Evolutionary conservation across 2,113 vertebrate species (phyloP).

Genomic region (Pseudorectes ferrugineus): DNA sequence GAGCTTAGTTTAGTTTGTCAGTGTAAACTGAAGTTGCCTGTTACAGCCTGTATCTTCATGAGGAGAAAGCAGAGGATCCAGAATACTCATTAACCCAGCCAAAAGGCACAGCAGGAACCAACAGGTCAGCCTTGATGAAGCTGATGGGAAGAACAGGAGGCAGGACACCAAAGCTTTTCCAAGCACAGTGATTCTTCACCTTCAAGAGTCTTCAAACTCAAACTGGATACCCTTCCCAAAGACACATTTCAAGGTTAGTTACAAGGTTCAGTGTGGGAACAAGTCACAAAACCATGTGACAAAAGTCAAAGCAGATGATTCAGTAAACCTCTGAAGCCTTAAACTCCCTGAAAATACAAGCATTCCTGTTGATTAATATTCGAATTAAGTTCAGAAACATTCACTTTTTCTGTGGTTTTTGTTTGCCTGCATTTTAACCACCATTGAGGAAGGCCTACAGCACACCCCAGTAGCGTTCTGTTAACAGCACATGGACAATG

Average conservation of each 20-base stretch:
- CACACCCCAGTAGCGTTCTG: neutral
- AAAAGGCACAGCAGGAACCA: neutral
- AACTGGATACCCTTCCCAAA: neutral
- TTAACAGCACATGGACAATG: rapidly evolving
- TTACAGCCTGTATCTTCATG: neutral
- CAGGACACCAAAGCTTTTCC: neutral
- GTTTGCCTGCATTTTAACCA: neutral
- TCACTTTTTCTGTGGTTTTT: neutral
- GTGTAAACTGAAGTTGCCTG: neutral
- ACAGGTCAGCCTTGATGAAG: neutral
- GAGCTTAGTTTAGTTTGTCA: neutral
- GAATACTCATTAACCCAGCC: neutral
- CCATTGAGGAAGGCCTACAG: neutral
- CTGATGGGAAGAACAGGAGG: neutral
- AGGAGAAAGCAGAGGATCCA: neutral
- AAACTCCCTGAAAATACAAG: neutral
- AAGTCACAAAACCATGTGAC: neutral
- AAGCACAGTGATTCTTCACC: neutral
- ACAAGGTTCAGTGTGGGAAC: neutral
- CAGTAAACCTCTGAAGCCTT: neutral
- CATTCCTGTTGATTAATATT: neutral
- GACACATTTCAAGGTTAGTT: neutral
- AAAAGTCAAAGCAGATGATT: neutral
- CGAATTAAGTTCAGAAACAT: neutral
- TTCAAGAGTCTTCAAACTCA: neutral